These are phyloP conservation scores for Hedychridium roseum DNA, from an alignment of 2,888 invertebrate genomes.

Conservation along the genomic window DNA sequence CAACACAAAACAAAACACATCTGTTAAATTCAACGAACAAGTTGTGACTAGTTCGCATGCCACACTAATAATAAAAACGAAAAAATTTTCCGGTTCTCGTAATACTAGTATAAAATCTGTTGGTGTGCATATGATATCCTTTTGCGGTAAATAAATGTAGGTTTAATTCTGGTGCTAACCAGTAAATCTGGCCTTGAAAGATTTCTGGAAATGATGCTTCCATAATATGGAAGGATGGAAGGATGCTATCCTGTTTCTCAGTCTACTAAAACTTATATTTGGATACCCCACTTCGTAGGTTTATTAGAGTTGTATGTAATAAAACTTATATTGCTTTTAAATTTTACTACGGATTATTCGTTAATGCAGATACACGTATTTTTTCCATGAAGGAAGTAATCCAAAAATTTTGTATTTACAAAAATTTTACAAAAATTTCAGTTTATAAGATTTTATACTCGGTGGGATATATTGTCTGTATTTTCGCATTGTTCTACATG, in stretches of 20 bases:
- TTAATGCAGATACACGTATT: conserved; percentile 18
- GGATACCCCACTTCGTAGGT: conserved; percentile 21
- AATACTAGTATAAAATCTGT: conserved; percentile 30
- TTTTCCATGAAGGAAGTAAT: conserved; percentile 17
- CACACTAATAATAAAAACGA: no score
- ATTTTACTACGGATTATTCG: conserved; percentile 23
- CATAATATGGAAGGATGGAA: conserved; percentile 32
- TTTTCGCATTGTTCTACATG: no score
- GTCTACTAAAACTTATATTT: conserved; percentile 20
- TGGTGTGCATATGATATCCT: conserved; percentile 30
- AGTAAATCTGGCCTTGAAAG: conserved; percentile 24
- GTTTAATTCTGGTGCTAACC: conserved; percentile 21
- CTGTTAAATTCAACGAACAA: no score
- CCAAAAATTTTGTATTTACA: conserved; percentile 17
- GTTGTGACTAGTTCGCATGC: no score
- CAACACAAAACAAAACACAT: no score
- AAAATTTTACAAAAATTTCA: no score
- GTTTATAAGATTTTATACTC: no score
- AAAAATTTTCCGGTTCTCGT: no score
- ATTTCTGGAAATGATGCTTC: conserved; percentile 22
- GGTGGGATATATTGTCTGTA: no score
- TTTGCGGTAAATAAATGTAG: conserved; percentile 20
- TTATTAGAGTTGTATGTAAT: conserved; percentile 27
- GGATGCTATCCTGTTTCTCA: conserved; percentile 24
- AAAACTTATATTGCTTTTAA: conserved; percentile 22